Conservation (phyloP, 1,140 invertebrate genomes). For the Lordiphosa collinella region DNA sequence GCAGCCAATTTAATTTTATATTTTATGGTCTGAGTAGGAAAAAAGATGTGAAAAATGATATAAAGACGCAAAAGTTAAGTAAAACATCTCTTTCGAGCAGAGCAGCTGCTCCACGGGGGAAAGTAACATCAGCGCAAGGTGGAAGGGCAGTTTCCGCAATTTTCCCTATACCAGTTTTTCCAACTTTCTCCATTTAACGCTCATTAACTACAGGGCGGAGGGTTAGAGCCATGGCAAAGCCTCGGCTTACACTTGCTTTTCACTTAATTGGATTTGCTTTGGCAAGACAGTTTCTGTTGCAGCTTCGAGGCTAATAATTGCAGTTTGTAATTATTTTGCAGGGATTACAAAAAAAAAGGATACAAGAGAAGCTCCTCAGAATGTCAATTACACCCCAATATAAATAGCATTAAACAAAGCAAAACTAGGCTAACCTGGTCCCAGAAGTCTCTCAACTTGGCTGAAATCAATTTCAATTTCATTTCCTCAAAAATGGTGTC, state of each 20-base stretch:
- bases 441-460: conserved; percentile 16
- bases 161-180: conserved; percentile 1
- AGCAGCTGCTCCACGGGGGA: background rate
- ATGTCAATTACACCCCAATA: conserved; percentile 35
- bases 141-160: conserved; percentile 17
- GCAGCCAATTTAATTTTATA: conserved; percentile 63
- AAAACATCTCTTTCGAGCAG: background rate
- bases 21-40: conserved; percentile 20
- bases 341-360: conserved; percentile 21
- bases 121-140: conserved; percentile 23
- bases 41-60: conserved; percentile 12
- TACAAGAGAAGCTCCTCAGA: conserved; percentile 31
- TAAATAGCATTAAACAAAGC: conserved; percentile 9
- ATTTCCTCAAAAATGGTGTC: conserved; percentile 61
- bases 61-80: background rate
- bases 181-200: conserved; percentile 38
- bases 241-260: conserved; percentile 73
- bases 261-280: conserved; percentile 75
- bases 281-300: conserved; percentile 18
- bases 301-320: conserved; percentile 64
- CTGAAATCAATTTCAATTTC: conserved; percentile 74
- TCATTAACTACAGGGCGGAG: conserved; percentile 35
- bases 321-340: conserved; percentile 73
- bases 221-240: conserved; percentile 30
- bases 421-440: conserved; percentile 11